phyloP scores from a whole-genome alignment of 1,140 invertebrate genomes.

The Wiebesia pumilae region DNA sequence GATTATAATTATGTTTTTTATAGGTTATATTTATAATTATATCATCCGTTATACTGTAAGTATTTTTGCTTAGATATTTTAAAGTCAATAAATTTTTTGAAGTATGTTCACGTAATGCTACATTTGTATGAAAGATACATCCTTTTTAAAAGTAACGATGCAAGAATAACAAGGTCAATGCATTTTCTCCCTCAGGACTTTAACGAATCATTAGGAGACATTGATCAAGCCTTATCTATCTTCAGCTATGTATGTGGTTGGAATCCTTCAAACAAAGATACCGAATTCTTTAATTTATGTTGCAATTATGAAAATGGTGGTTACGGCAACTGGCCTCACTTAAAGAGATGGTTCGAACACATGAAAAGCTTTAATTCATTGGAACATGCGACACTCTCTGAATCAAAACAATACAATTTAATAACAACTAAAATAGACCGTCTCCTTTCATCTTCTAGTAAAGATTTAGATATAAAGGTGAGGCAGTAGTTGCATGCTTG shows the following conservation, averaged over 20 bases:
- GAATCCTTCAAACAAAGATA: constrained; percentile 75
- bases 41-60: not conserved
- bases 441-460: constrained; percentile 41
- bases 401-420: constrained; percentile 44
- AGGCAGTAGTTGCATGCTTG: constrained; percentile 60
- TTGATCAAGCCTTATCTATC: constrained; percentile 72
- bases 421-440: constrained; percentile 54
- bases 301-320: constrained; percentile 65
- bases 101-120: not conserved
- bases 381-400: constrained; percentile 73
- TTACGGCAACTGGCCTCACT: constrained; percentile 69
- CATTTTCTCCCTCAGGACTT: constrained; percentile 31
- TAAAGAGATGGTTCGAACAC: constrained; percentile 78
- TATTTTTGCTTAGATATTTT: not conserved
- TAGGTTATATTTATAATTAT: not conserved
- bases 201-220: constrained; percentile 58
- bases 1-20: not conserved
- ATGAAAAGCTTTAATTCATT: constrained; percentile 76
- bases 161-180: constrained; percentile 8
- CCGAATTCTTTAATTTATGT: constrained; percentile 71
- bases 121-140: not conserved
- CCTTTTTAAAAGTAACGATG: not conserved
- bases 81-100: not conserved
- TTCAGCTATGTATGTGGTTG: constrained; percentile 78
- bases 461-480: constrained; percentile 66